A percentile compares a stretch with the other conserved stretches of the same genome.
These are phyloP conservation scores for Ectobius pallidus DNA, from an alignment of 2,888 invertebrate species.

Conservation along the genomic window DNA sequence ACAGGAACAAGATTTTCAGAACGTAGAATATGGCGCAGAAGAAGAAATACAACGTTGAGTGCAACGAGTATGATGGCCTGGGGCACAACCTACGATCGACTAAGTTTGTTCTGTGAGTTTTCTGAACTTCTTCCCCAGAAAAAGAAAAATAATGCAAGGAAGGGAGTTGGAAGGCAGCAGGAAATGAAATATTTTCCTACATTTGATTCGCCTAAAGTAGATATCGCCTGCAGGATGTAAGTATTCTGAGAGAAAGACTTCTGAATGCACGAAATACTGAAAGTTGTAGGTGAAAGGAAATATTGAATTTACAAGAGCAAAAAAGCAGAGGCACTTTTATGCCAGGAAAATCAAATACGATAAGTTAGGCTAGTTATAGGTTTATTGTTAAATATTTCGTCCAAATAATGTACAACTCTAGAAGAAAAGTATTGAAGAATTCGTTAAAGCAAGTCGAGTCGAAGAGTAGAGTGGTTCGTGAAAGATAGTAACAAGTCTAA, in stretches of 20 bases:
- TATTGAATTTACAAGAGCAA: background rate
- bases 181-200: slow-evolving; percentile 21
- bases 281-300: background rate
- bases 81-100: background rate
- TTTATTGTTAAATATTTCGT: too few species aligned
- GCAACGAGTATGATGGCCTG: background rate
- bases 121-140: background rate
- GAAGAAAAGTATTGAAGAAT: too few species aligned
- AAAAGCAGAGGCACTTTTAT: background rate
- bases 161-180: background rate
- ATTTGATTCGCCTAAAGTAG: slow-evolving; percentile 10
- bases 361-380: too few species aligned
- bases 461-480: too few species aligned
- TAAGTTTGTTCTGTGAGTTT: background rate
- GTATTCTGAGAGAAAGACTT: background rate
- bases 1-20: too few species aligned
- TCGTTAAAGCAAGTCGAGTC: too few species aligned
- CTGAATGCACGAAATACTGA: slow-evolving; percentile 17
- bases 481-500: too few species aligned
- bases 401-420: too few species aligned
- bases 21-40: too few species aligned
- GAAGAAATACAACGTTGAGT: too few species aligned
- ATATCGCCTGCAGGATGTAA: background rate
- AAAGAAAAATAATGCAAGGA: background rate
- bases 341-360: too few species aligned